Conservation (phyloP, 2,797 vertebrate species). For the Peromyscus eremicus region DNA sequence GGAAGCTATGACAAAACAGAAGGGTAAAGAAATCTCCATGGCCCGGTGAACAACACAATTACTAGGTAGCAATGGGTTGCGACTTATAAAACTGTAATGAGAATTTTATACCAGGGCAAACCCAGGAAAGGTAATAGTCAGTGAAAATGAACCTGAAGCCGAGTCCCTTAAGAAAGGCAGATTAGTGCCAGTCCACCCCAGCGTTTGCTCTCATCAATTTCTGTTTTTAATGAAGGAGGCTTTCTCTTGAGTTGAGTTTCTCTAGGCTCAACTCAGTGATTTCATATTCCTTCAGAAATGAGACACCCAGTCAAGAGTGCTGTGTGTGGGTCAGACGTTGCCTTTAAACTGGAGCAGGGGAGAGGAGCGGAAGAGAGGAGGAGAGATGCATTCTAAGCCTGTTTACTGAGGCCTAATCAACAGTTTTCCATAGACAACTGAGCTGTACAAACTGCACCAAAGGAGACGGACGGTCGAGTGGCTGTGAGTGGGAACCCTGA, state of each 20-base stretch:
- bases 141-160: slow-evolving; percentile 43
- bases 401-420: slow-evolving; percentile 12
- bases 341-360: neutral
- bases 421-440: slow-evolving; percentile 23
- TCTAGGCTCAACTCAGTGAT: slow-evolving; percentile 45
- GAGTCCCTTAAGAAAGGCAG: slow-evolving; percentile 9
- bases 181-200: neutral
- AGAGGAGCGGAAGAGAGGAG: neutral
- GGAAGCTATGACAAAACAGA: slow-evolving; percentile 56
- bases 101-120: slow-evolving; percentile 64
- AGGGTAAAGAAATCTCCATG: neutral
- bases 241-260: slow-evolving; percentile 53
- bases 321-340: slow-evolving; percentile 52
- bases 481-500: neutral
- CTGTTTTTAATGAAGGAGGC: slow-evolving; percentile 38
- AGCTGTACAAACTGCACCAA: neutral
- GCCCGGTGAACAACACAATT: neutral
- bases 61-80: slow-evolving; percentile 23
- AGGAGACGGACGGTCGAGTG: slow-evolving; percentile 41
- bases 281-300: slow-evolving; percentile 65
- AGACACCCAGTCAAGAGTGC: slow-evolving; percentile 44
- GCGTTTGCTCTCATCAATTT: neutral
- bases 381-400: slow-evolving; percentile 55
- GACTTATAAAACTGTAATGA: slow-evolving; percentile 52
- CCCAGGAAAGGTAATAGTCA: slow-evolving; percentile 45